These are phyloP conservation scores for Halcyon chelicuti DNA, from an alignment of 2,797 vertebrate species.

Conservation along the genomic window DNA sequence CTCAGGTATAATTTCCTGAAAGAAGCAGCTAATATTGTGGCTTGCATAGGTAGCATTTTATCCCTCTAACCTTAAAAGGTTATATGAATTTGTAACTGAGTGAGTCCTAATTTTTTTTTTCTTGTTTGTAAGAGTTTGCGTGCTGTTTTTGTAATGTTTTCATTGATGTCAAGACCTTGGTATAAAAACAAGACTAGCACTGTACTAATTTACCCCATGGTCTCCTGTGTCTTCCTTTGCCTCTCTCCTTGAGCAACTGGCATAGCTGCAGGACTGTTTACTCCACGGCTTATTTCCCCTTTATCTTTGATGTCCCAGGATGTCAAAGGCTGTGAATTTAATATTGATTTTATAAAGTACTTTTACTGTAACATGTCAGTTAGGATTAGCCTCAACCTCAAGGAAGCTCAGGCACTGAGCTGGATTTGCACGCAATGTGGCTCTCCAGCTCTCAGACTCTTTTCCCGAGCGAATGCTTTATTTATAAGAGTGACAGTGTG, in stretches of 20 bases:
- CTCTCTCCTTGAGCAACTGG: constrained; percentile 77
- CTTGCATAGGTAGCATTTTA: not conserved
- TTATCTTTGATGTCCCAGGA: constrained; percentile 90
- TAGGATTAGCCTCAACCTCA: constrained; percentile 87
- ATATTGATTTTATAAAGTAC: constrained; percentile 99
- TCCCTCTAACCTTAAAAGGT: constrained; percentile 35
- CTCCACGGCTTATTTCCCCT: constrained; percentile 87
- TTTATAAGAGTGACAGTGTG: constrained; percentile 87
- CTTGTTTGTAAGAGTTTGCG: constrained; percentile 81
- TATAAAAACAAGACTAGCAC: constrained; percentile 90
- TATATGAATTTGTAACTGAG: constrained; percentile 35
- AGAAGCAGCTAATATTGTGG: not conserved
- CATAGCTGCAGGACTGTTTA: constrained; percentile 87
- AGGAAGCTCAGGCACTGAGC: constrained; percentile 85
- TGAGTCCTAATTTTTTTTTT: constrained; percentile 63
- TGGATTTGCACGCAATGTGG: constrained; percentile 93
- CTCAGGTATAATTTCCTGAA: not conserved
- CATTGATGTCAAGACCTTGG: constrained; percentile 90
- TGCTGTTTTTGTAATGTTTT: constrained; percentile 91
- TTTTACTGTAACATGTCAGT: constrained; percentile 99
- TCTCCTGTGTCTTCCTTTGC: constrained; percentile 77
- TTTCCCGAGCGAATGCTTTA: constrained; percentile 84
- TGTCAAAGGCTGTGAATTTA: constrained; percentile 96
- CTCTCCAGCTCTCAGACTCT: constrained; percentile 78
- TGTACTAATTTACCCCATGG: constrained; percentile 83